Conservation (phyloP, 2,797 vertebrate species). For the Parambassis ranga region DNA sequence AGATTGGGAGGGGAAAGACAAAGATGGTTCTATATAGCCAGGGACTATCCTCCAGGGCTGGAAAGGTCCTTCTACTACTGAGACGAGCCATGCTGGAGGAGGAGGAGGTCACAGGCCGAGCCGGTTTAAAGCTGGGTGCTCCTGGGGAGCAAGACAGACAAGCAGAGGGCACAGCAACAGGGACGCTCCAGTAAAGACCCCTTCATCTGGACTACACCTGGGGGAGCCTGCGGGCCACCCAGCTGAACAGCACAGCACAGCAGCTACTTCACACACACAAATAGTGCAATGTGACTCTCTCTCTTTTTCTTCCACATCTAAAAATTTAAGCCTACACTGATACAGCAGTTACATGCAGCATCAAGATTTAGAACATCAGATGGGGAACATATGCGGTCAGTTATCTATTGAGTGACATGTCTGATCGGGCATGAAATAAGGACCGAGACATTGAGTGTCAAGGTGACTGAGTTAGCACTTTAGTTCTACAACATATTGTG, state of each 20-base stretch:
- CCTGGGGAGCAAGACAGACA: constrained; percentile 59
- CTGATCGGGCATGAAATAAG: background rate
- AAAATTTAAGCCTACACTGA: background rate
- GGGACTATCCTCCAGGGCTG: constrained; percentile 51
- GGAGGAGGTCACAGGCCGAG: constrained; percentile 67
- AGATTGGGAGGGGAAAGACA: constrained; percentile 20
- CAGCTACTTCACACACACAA: constrained; percentile 23
- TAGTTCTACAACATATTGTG: no score
- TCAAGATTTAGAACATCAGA: background rate
- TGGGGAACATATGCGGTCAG: background rate
- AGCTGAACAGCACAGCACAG: constrained; percentile 46
- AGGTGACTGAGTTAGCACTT: background rate
- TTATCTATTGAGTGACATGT: background rate
- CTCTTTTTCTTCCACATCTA: background rate
- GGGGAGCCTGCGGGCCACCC: constrained; percentile 71
- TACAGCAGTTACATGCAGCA: background rate
- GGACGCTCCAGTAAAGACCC: constrained; percentile 63
- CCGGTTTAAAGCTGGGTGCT: constrained; percentile 66
- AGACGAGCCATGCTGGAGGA: constrained; percentile 51
- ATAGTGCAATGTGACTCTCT: no score
- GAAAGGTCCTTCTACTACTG: constrained; percentile 33
- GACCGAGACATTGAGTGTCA: background rate
- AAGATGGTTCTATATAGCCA: constrained; percentile 38
- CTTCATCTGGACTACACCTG: constrained; percentile 77
- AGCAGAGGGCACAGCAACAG: constrained; percentile 64